These are phyloP conservation scores for Propithecus deckenii DNA, from an alignment of 2,797 vertebrate genomes.

Conservation along the genomic window DNA sequence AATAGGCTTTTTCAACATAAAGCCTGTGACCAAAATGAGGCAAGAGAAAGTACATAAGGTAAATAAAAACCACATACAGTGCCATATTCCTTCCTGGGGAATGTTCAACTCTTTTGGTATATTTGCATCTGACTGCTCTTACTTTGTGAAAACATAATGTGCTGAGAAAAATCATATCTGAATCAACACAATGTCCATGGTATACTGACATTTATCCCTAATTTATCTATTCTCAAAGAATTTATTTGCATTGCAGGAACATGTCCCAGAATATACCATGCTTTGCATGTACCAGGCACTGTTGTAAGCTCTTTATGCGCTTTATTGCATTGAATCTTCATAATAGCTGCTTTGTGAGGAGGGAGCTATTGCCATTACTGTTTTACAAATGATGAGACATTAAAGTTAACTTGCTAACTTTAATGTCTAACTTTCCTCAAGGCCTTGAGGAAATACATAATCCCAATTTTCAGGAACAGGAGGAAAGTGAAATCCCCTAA, in stretches of 20 bases:
- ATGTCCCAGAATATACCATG: not conserved
- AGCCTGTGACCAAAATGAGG: not conserved
- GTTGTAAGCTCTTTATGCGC: not conserved
- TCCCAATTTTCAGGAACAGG: not conserved
- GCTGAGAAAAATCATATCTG: not conserved
- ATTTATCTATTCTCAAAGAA: not conserved
- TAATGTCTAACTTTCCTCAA: too few relatives aligned
- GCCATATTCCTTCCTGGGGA: not conserved
- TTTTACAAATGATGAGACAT: not conserved
- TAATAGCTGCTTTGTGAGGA: not conserved
- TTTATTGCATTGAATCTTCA: not conserved
- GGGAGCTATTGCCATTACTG: not conserved
- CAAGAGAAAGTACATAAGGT: not conserved
- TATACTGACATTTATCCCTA: not conserved
- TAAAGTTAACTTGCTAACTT: not conserved
- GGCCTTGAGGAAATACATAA: not conserved
- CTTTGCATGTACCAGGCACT: not conserved
- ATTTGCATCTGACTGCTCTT: not conserved
- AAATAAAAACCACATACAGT: not conserved
- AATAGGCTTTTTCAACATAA: not conserved
- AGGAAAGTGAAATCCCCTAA: conserved; percentile 7
- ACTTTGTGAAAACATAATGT: not conserved
- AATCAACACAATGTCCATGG: not conserved
- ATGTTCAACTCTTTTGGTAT: not conserved
- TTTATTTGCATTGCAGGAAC: not conserved